Evolutionary conservation across 2,888 invertebrate genomes (phyloP).

Genomic region (Nymphalis polychloros): DNA sequence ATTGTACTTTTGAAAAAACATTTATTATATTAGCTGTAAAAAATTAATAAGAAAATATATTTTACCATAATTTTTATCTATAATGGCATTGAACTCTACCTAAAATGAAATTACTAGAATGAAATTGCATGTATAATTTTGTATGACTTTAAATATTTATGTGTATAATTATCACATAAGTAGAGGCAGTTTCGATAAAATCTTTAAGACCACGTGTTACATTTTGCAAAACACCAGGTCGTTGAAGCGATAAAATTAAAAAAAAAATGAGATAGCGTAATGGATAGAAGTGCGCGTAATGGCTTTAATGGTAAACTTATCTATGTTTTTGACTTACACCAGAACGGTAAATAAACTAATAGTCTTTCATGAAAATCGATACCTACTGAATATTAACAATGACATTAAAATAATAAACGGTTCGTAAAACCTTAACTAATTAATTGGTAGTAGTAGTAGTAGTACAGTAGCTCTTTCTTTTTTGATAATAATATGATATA

Average conservation of each 20-base stretch:
- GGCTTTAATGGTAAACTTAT: too few relatives aligned
- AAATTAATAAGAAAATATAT: neutral
- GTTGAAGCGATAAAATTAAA: neutral
- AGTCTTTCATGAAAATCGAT: too few relatives aligned
- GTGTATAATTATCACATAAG: neutral
- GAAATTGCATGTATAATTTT: neutral
- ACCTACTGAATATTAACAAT: too few relatives aligned
- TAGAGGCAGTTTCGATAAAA: neutral
- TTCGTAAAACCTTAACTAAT: too few relatives aligned
- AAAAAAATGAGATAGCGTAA: neutral
- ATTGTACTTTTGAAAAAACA: too few relatives aligned
- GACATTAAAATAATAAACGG: too few relatives aligned
- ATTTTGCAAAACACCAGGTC: neutral
- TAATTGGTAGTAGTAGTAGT: too few relatives aligned
- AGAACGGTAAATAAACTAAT: too few relatives aligned
- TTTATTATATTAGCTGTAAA: slow-evolving; percentile 1
- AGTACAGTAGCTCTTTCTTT: too few relatives aligned
- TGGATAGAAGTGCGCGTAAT: too few relatives aligned
- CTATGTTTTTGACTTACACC: too few relatives aligned
- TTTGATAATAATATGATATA: too few relatives aligned
- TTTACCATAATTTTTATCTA: neutral
- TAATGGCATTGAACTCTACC: neutral
- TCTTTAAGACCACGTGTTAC: neutral
- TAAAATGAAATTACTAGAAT: neutral
- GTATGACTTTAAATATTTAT: neutral